Evolutionary conservation across 2,888 invertebrate species (phyloP).

Genomic region (Lysandra bellargus): DNA sequence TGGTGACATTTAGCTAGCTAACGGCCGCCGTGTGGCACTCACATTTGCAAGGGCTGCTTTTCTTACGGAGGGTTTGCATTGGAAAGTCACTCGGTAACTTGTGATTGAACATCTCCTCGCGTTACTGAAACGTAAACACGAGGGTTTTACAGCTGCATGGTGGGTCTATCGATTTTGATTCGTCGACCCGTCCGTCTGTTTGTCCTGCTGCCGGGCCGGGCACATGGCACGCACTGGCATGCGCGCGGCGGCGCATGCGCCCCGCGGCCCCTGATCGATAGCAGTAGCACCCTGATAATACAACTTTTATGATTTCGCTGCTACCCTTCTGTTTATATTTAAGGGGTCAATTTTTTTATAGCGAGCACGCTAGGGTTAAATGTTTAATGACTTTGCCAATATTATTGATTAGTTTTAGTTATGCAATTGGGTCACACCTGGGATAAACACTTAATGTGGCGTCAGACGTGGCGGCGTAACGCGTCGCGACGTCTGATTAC

Average conservation of each 20-base stretch:
- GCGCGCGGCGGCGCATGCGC: conserved; percentile 56
- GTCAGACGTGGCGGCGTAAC: not conserved
- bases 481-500: not conserved
- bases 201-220: conserved; percentile 46
- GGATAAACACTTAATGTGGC: not conserved
- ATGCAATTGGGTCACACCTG: not conserved
- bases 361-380: not conserved
- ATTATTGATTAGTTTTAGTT: not conserved
- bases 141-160: conserved; percentile 45
- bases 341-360: conserved; percentile 32
- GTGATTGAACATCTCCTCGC: conserved; percentile 77
- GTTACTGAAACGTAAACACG: conserved; percentile 70
- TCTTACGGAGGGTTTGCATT: conserved; percentile 96
- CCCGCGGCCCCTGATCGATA: conserved; percentile 70
- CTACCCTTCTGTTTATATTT: conserved; percentile 40
- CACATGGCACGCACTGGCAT: conserved; percentile 56
- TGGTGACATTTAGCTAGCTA: conserved; percentile 69
- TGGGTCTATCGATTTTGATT: conserved; percentile 72
- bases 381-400: conserved; percentile 5
- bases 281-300: conserved; percentile 63
- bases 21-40: conserved; percentile 79
- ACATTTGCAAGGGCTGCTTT: conserved; percentile 97
- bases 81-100: conserved; percentile 80
- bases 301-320: conserved; percentile 59
- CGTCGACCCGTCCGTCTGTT: conserved; percentile 44